Conservation (phyloP, 2,797 vertebrate genomes). For the Pangasius djambal region DNA sequence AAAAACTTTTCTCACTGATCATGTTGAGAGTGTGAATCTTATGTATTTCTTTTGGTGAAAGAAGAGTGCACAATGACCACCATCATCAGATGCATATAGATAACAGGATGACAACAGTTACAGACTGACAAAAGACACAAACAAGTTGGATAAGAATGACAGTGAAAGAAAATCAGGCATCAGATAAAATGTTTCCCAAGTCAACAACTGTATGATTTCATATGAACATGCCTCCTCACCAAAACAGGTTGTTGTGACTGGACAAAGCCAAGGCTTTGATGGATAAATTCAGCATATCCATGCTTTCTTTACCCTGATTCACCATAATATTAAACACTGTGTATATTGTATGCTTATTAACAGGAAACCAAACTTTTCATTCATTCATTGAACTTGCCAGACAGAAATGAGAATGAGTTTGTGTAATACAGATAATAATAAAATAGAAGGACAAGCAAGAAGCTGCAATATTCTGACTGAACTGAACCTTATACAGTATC, state of each 20-base stretch:
- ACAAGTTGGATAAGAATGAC: background rate
- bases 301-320: background rate
- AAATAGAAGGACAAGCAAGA: slow-evolving; percentile 1
- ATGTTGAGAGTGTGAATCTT: slow-evolving; percentile 75
- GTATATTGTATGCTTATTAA: background rate
- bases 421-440: slow-evolving; percentile 9
- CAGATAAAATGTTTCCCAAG: background rate
- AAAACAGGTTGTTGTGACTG: background rate
- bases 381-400: background rate
- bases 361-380: background rate
- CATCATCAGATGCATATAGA: slow-evolving; percentile 66
- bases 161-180: slow-evolving; percentile 2
- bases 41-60: slow-evolving; percentile 69
- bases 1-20: slow-evolving; percentile 75
- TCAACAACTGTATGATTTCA: background rate
- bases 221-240: background rate
- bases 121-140: slow-evolving; percentile 12
- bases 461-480: background rate
- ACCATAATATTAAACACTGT: background rate
- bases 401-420: slow-evolving; percentile 25
- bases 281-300: background rate
- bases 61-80: slow-evolving; percentile 65
- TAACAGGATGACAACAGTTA: slow-evolving; percentile 16
- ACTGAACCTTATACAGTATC: slow-evolving; percentile 7
- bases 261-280: background rate